Evolutionary conservation across 1,140 invertebrate genomes (phyloP).

Genomic region (Musca vetustissima): DNA sequence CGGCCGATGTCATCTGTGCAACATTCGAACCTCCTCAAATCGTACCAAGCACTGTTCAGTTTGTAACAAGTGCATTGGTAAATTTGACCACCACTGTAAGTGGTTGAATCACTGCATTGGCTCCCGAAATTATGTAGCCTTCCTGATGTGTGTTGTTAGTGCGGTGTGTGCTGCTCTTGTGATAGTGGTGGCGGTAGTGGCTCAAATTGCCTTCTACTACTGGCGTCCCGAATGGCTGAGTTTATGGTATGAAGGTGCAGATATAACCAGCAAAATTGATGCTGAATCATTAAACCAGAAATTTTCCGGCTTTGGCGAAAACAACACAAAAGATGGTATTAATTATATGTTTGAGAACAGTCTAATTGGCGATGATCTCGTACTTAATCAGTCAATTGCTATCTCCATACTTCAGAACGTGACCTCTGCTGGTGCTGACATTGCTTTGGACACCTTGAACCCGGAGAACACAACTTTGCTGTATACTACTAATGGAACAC

Average conservation of each 20-base stretch:
- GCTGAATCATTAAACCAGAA: not conserved
- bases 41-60: conserved; percentile 92
- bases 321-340: no score
- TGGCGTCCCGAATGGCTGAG: conserved; percentile 60
- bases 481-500: no score
- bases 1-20: conserved; percentile 91
- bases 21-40: conserved; percentile 71
- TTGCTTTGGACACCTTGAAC: not conserved
- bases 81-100: conserved; percentile 95
- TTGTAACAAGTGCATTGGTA: conserved; percentile 94
- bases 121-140: conserved; percentile 83
- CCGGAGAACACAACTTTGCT: not conserved
- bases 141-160: conserved; percentile 82
- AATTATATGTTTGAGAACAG: no score
- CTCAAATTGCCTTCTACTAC: conserved; percentile 68
- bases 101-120: conserved; percentile 98
- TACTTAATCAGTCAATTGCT: no score
- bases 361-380: no score
- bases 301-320: no score
- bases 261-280: not conserved
- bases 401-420: not conserved
- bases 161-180: conserved; percentile 73
- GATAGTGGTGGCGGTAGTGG: conserved; percentile 69
- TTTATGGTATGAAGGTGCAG: conserved; percentile 41
- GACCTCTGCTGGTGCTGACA: not conserved